Conservation (phyloP, 2,888 invertebrate genomes). For the Holacanthella duospinosa region DNA sequence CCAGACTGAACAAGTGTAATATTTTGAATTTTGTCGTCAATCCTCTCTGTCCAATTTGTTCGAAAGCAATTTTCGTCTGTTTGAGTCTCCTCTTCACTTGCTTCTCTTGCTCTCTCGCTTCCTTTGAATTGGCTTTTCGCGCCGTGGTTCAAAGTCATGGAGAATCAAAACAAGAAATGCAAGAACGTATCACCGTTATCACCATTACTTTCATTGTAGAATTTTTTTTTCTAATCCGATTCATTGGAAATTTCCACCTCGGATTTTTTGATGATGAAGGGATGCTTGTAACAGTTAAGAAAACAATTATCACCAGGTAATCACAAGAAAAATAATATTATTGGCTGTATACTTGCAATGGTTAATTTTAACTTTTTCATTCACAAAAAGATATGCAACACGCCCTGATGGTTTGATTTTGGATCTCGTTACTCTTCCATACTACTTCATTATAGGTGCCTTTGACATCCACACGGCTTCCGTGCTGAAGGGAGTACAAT, state of each 20-base stretch:
- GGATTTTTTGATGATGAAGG: slow-evolving; percentile 27
- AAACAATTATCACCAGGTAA: slow-evolving; percentile 16
- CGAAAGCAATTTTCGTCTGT: slow-evolving; percentile 20
- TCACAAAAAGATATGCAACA: slow-evolving; percentile 14
- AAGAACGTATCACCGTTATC: not conserved
- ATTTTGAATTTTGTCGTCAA: slow-evolving; percentile 25
- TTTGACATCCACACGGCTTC: slow-evolving; percentile 9
- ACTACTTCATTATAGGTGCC: slow-evolving; percentile 8
- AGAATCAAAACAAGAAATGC: not conserved
- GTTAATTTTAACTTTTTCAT: not conserved
- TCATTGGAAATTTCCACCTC: slow-evolving; percentile 32
- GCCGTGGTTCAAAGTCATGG: slow-evolving; percentile 7
- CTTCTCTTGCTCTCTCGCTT: slow-evolving; percentile 28
- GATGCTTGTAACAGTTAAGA: slow-evolving; percentile 17
- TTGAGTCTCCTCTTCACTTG: slow-evolving; percentile 22
- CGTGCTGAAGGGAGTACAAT: slow-evolving; percentile 21
- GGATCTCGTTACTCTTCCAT: slow-evolving; percentile 27
- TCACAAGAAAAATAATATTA: not conserved
- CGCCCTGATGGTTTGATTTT: slow-evolving; percentile 23
- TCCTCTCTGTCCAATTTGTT: slow-evolving; percentile 22
- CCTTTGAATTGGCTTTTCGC: slow-evolving; percentile 29
- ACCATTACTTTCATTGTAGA: slow-evolving; percentile 15
- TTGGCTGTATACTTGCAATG: no score
- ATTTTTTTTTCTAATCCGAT: slow-evolving; percentile 26
- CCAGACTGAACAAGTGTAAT: slow-evolving; percentile 17